Base-by-base conservation (phyloP, 1,140 invertebrate genomes). In the Drosophila ohnishii region DNA sequence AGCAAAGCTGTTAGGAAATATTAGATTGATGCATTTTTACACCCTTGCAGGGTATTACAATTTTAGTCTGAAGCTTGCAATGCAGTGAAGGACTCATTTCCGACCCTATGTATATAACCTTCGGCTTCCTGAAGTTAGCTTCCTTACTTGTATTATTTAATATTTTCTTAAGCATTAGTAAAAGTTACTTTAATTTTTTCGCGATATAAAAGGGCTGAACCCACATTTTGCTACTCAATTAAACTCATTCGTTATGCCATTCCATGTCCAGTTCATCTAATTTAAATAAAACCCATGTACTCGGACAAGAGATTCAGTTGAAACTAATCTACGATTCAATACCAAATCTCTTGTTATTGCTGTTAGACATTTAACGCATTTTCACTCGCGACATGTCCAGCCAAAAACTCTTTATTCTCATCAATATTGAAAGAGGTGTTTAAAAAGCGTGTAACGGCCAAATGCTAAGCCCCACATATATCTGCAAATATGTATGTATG, bases 401-500 rank as follows among this genome's bases (percentile, higher is more conserved):
- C 48, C 61, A 50, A 70, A 67, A 64, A 48, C 74, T 53, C 67
- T 79, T 71, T 76, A 87, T 76, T 70, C 69, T 66, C 75, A 86
- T 87, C 75, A 79, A 86, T 86, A 87, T 87, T 87, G 64, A 81
- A 86, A 64, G 64, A 47, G 57, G 72, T 70, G 75, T 72, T 86
- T 86, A 86, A 86, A 86, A 82, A 86, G 83, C 83, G 83, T 82
- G 83, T 87, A 86, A 86, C 61, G 71, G 64, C 74, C 70, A 63
- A 81, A 78, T 59, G 51, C 57, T 64, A 76, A 76, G 62, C 73
- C 73, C 32, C 48, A 28, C 62, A 53, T 60, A 11, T 22, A 50
- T 44, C 34, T 47, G 42, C 47, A 44, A 48, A 50, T 42, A 39
- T 55, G 8, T 14, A 5, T 14, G 13, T 13, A 13, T 22, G 35